Percentiles rank a stretch among this genome's conserved stretches.
Conservation (phyloP, 2,797 vertebrate species). For the Muscicapa comitata region DNA sequence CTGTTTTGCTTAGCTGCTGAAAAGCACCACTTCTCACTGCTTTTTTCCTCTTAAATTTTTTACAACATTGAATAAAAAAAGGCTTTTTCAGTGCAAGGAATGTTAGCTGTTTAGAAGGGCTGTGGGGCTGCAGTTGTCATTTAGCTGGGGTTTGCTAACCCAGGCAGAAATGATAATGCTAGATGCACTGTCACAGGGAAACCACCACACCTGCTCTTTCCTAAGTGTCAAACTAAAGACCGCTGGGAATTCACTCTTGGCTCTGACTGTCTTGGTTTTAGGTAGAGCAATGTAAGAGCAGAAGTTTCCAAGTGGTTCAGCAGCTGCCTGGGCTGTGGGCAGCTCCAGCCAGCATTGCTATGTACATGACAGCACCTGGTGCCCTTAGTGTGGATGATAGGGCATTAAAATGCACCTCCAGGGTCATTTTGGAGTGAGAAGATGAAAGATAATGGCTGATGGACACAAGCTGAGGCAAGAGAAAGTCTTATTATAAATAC, state of each 20-base stretch:
- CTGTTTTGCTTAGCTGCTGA: background rate
- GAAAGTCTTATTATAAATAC: background rate
- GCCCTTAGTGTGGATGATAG: background rate
- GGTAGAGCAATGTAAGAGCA: background rate
- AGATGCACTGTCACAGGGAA: background rate
- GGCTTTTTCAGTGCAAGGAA: background rate
- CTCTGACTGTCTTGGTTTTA: background rate
- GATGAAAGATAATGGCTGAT: background rate
- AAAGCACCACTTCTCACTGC: background rate
- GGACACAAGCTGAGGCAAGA: background rate
- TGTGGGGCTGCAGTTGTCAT: background rate
- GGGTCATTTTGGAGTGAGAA: background rate
- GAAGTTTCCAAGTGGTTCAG: background rate
- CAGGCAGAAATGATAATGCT: background rate
- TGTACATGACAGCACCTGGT: background rate
- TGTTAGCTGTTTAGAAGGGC: background rate
- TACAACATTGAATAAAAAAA: background rate
- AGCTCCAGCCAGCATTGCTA: background rate
- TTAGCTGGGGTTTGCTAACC: background rate
- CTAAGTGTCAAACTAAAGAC: background rate
- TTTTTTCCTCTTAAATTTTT: background rate
- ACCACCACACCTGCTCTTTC: background rate
- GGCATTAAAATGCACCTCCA: background rate
- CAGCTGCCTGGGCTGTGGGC: rapidly evolving
- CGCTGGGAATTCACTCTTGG: background rate